A percentile compares a stretch with the other conserved stretches of the same genome.
phyloP scores from a whole-genome alignment of 2,888 invertebrate species.

The Polymixis lichenea region DNA sequence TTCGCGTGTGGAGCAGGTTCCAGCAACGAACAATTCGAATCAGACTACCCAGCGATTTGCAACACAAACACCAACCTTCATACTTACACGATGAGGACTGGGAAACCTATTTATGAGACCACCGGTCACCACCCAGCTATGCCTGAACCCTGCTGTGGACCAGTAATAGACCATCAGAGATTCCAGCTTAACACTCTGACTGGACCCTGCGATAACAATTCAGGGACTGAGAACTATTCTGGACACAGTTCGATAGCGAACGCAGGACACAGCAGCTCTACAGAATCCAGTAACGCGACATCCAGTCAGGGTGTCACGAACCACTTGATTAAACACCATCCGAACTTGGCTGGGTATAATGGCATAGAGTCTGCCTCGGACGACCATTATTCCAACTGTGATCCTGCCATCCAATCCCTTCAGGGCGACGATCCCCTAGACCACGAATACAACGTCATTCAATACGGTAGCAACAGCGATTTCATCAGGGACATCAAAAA shows the following conservation, averaged over 20 bases:
- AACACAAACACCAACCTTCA: slow-evolving; percentile 96
- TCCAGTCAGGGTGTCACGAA: slow-evolving; percentile 89
- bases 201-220: slow-evolving; percentile 91
- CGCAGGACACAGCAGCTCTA: slow-evolving; percentile 89
- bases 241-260: slow-evolving; percentile 91
- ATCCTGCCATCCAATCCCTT: slow-evolving; percentile 87
- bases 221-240: slow-evolving; percentile 92
- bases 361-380: slow-evolving; percentile 89
- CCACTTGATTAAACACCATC: slow-evolving; percentile 89
- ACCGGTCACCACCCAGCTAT: slow-evolving; percentile 84
- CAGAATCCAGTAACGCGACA: slow-evolving; percentile 89
- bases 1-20: slow-evolving; percentile 96
- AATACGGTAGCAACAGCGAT: slow-evolving; percentile 88
- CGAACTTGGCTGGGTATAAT: slow-evolving; percentile 84
- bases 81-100: slow-evolving; percentile 95
- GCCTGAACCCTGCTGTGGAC: slow-evolving; percentile 85
- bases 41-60: slow-evolving; percentile 96
- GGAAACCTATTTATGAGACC: slow-evolving; percentile 94
- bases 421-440: slow-evolving; percentile 88
- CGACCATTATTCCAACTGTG: slow-evolving; percentile 89
- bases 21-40: slow-evolving; percentile 96
- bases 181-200: slow-evolving; percentile 90
- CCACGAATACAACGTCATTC: slow-evolving; percentile 89
- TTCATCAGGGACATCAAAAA: slow-evolving; percentile 89
- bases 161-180: slow-evolving; percentile 85